Percentiles rank a stretch among this genome's conserved stretches.
Evolutionary conservation across 2,113 vertebrate genomes (phyloP).

Genomic region (Calidris pygmaea): DNA sequence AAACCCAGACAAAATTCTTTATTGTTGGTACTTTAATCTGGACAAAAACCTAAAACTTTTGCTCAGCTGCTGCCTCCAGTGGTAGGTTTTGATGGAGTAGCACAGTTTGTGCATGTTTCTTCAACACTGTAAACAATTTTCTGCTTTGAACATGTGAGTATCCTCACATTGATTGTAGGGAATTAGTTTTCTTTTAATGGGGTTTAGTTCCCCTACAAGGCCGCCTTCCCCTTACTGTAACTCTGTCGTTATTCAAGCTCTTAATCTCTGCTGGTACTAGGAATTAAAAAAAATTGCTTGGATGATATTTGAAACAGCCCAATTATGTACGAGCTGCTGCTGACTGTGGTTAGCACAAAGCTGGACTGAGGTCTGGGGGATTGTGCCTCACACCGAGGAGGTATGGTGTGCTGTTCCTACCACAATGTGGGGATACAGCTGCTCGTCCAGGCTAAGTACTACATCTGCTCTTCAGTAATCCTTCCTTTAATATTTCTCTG

Average conservation of each 20-base stretch:
- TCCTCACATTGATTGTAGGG: not conserved
- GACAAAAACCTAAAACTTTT: not conserved
- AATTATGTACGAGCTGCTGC: not conserved
- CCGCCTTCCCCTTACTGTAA: not conserved
- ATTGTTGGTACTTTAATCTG: not conserved
- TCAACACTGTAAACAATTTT: not conserved
- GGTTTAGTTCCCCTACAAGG: not conserved
- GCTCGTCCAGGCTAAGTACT: not conserved
- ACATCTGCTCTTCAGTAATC: not conserved
- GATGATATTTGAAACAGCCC: not conserved
- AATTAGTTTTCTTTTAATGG: not conserved
- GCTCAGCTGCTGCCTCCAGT: not conserved
- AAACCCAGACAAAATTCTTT: not conserved
- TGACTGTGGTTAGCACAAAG: not conserved
- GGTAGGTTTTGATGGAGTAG: not conserved
- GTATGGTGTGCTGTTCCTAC: accelerated
- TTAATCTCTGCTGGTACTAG: not conserved
- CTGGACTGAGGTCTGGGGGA: not conserved
- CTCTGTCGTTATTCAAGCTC: not conserved
- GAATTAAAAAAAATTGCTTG: not conserved
- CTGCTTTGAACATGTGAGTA: not conserved
- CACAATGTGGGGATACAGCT: not conserved
- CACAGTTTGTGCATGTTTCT: not conserved
- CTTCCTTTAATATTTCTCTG: not conserved
- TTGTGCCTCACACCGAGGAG: not conserved